A percentile compares a stretch with the other conserved stretches of the same genome.
Conservation (phyloP, 2,888 invertebrate species). For the Lasioglossum oenotherae region DNA sequence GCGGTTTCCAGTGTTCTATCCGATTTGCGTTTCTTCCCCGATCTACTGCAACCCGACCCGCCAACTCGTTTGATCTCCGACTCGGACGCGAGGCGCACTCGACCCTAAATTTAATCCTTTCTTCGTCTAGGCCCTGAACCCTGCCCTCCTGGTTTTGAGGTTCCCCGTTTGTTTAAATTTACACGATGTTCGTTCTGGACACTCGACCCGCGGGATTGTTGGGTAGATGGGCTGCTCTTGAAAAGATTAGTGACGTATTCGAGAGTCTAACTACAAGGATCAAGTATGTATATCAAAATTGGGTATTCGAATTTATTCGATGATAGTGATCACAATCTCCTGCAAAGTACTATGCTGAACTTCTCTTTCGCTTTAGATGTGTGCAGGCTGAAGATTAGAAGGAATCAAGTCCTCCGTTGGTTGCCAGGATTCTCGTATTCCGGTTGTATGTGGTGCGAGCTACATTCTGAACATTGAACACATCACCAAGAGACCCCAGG, state of each 20-base stretch:
- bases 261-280: neutral
- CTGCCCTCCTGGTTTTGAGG: neutral
- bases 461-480: neutral
- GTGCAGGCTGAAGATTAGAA: neutral
- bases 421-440: neutral
- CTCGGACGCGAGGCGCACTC: neutral
- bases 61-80: constrained; percentile 20
- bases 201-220: neutral
- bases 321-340: neutral
- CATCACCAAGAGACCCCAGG: neutral
- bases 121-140: neutral
- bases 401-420: neutral
- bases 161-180: neutral
- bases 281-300: neutral
- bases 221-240: neutral
- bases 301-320: neutral
- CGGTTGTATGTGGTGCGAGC: neutral
- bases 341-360: neutral
- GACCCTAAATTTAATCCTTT: constrained; percentile 9
- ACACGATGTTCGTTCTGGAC: neutral
- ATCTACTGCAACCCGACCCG: neutral
- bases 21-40: constrained; percentile 10
- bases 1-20: neutral
- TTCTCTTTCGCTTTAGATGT: neutral
- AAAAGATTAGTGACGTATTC: neutral